phyloP scores from a whole-genome alignment of 1,140 invertebrate genomes.

The Drosophila grimshawi region DNA sequence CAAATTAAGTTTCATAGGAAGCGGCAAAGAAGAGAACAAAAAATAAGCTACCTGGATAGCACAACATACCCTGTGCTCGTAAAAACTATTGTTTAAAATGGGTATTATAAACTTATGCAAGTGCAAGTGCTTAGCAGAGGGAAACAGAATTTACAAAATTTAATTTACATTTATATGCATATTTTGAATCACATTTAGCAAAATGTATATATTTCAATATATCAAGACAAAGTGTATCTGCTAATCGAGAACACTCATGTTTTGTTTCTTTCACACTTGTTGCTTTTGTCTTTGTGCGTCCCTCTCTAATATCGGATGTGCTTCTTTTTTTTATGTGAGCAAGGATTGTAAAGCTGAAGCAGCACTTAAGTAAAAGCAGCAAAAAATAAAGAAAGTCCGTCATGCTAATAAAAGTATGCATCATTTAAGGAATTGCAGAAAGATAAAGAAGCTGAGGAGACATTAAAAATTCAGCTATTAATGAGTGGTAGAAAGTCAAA shows the following conservation, averaged over 20 bases:
- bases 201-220: too few species aligned
- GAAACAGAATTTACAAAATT: too few species aligned
- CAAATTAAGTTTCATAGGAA: slow-evolving; percentile 82
- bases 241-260: neutral
- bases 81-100: neutral
- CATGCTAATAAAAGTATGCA: slow-evolving; percentile 35
- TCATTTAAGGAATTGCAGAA: slow-evolving; percentile 25
- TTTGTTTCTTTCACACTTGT: slow-evolving; percentile 4
- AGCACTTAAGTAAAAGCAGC: slow-evolving; percentile 9
- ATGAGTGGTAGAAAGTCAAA: neutral
- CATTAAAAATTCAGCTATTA: slow-evolving; percentile 8
- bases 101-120: neutral
- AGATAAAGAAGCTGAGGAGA: slow-evolving; percentile 1
- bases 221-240: too few species aligned
- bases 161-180: too few species aligned
- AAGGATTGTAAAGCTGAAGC: slow-evolving; percentile 42
- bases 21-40: slow-evolving; percentile 29
- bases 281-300: neutral
- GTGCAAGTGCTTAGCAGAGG: too few species aligned
- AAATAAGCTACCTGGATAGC: slow-evolving; percentile 38
- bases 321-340: slow-evolving; percentile 24
- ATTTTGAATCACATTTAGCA: too few species aligned
- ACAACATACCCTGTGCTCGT: neutral
- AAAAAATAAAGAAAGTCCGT: slow-evolving; percentile 33
- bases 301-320: slow-evolving; percentile 14